phyloP scores from a whole-genome alignment of 2,888 invertebrate genomes.

The Notodromas monacha region DNA sequence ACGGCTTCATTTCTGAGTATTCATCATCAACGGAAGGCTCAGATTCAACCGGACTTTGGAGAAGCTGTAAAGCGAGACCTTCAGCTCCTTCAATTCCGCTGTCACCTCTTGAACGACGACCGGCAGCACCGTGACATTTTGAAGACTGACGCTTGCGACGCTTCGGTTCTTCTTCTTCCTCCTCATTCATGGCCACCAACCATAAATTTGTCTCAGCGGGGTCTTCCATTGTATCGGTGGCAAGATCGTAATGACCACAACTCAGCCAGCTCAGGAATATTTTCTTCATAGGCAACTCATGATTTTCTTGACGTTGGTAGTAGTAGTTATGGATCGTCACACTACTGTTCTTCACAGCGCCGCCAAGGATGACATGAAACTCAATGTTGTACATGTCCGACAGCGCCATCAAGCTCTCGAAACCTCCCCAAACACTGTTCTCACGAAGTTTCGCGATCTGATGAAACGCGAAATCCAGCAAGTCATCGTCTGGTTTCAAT shows the following conservation, averaged over 20 bases:
- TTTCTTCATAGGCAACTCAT: constrained; percentile 1
- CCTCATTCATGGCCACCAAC: not conserved
- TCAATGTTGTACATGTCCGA: not conserved
- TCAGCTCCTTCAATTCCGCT: too few relatives aligned
- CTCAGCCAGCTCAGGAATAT: not conserved
- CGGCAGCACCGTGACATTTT: too few relatives aligned
- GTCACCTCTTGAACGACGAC: too few relatives aligned
- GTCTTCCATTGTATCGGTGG: not conserved
- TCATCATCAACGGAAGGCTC: too few relatives aligned
- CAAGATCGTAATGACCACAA: constrained; percentile 1
- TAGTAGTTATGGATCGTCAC: not conserved
- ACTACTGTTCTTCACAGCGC: not conserved
- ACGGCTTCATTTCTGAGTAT: too few relatives aligned
- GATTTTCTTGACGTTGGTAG: not conserved
- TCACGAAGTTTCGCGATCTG: not conserved
- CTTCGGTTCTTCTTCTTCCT: too few relatives aligned
- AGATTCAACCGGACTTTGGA: too few relatives aligned
- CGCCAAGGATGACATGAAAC: constrained; percentile 1
- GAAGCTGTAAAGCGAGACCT: too few relatives aligned
- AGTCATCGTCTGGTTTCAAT: not conserved
- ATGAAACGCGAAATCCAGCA: not conserved
- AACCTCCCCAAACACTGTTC: constrained; percentile 1
- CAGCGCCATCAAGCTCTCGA: not conserved
- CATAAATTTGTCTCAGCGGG: not conserved
- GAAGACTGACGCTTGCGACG: too few relatives aligned